Evolutionary conservation across 53 echinoderm and acorn worm genomes (phyloP).

Genomic region (Antedon mediterranea): DNA sequence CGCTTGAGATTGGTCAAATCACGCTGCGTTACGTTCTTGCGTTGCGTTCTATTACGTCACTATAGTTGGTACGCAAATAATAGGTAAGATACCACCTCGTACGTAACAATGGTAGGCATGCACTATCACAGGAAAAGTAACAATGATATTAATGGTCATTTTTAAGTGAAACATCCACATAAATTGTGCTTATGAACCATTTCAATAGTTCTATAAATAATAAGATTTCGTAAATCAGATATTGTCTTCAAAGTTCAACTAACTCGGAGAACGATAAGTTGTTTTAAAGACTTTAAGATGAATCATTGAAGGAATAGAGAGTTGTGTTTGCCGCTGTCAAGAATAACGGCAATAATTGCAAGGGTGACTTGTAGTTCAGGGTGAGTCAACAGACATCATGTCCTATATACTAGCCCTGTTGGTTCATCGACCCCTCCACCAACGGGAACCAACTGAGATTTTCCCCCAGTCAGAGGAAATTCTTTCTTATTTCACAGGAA

Average conservation of each 20-base stretch:
- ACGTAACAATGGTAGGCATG: too few species aligned
- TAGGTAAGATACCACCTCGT: too few species aligned
- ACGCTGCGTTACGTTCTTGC: too few species aligned
- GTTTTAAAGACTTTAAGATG: not conserved
- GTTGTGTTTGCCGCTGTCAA: not conserved
- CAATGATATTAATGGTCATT: too few species aligned
- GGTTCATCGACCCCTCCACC: not conserved
- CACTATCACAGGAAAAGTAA: too few species aligned
- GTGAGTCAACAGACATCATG: not conserved
- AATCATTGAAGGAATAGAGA: not conserved
- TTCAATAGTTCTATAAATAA: not conserved
- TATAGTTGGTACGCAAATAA: too few species aligned
- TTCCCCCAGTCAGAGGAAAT: not conserved
- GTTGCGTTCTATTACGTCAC: too few species aligned
- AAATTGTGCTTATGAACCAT: too few species aligned
- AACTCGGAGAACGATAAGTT: too few species aligned
- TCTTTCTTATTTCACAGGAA: not conserved
- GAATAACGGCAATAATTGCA: not conserved
- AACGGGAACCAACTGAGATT: not conserved
- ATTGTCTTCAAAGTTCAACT: not conserved
- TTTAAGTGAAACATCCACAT: too few species aligned
- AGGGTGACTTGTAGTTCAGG: constrained; percentile 1
- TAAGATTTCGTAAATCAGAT: not conserved
- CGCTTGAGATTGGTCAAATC: too few species aligned
- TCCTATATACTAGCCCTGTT: not conserved